Conservation (phyloP, 2,797 vertebrate species). For the Phrynocephalus vlangalii region DNA sequence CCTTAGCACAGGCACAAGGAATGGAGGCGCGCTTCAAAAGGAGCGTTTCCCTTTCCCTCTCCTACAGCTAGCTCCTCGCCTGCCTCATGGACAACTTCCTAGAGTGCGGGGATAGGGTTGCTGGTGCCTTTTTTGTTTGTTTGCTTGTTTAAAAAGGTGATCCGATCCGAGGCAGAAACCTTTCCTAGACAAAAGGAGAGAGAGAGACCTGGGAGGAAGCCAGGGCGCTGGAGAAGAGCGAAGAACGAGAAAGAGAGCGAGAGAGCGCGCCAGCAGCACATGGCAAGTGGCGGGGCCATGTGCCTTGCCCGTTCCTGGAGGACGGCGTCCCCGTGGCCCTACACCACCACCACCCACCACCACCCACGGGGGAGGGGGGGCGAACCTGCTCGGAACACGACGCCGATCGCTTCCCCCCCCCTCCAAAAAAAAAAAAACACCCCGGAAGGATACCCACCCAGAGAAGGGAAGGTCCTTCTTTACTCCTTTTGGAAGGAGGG, state of each 20-base stretch:
- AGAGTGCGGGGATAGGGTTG: neutral
- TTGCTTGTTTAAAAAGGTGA: slow-evolving; percentile 13
- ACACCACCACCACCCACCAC: too few relatives aligned
- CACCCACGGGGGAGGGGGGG: neutral
- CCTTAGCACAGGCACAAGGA: neutral
- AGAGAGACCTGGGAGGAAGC: slow-evolving; percentile 50
- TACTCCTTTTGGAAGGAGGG: too few relatives aligned
- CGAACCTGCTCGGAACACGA: neutral
- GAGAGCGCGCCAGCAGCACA: slow-evolving; percentile 69
- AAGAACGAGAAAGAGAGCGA: neutral
- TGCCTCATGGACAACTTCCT: slow-evolving; percentile 20
- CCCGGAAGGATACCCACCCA: neutral
- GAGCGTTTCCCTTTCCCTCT: neutral
- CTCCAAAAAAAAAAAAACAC: neutral
- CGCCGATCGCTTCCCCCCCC: neutral
- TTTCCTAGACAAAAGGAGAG: slow-evolving; percentile 41
- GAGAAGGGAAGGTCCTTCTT: too few relatives aligned
- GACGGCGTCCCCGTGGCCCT: neutral
- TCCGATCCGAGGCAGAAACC: slow-evolving; percentile 29
- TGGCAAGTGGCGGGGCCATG: slow-evolving; percentile 58
- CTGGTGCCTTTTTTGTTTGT: neutral
- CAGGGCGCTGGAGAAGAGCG: slow-evolving; percentile 39
- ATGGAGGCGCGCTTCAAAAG: neutral
- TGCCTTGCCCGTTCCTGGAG: slow-evolving; percentile 39
- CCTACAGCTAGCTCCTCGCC: neutral